Percentiles rank a stretch among this genome's conserved stretches.
These are phyloP conservation scores for Phasianus colchicus DNA, from an alignment of 2,113 vertebrate species.

Conservation along the genomic window DNA sequence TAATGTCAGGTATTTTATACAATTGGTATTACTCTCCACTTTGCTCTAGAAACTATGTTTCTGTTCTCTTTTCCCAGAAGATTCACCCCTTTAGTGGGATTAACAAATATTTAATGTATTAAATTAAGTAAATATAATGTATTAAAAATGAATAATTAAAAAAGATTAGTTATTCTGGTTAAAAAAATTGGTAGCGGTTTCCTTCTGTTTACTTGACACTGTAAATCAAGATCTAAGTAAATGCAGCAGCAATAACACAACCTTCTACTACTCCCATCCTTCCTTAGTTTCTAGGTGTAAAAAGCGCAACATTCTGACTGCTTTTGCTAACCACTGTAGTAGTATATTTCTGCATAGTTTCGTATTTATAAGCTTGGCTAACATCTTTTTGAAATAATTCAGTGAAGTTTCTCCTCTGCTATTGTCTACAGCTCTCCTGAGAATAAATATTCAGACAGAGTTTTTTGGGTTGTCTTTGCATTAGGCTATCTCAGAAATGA, in stretches of 20 bases:
- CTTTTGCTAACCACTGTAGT: background rate
- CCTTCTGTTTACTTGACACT: background rate
- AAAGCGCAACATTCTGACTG: background rate
- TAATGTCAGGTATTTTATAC: background rate
- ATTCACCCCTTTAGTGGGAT: background rate
- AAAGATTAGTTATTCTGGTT: background rate
- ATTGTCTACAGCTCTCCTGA: background rate
- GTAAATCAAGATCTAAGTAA: background rate
- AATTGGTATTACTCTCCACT: rapidly evolving
- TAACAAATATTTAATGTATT: background rate
- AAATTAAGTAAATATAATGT: background rate
- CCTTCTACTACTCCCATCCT: background rate
- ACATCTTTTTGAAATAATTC: background rate
- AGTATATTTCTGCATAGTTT: background rate
- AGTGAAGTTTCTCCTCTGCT: background rate
- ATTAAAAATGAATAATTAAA: background rate
- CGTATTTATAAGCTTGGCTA: background rate
- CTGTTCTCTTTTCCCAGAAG: background rate
- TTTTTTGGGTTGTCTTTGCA: background rate
- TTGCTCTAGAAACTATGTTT: rapidly evolving
- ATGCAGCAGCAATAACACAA: background rate
- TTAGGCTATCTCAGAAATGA: background rate
- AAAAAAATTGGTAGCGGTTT: background rate
- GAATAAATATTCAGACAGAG: rapidly evolving
- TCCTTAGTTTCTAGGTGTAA: background rate